Conservation (phyloP, 2,888 invertebrate species). For the Troides oblongomaculatus region DNA sequence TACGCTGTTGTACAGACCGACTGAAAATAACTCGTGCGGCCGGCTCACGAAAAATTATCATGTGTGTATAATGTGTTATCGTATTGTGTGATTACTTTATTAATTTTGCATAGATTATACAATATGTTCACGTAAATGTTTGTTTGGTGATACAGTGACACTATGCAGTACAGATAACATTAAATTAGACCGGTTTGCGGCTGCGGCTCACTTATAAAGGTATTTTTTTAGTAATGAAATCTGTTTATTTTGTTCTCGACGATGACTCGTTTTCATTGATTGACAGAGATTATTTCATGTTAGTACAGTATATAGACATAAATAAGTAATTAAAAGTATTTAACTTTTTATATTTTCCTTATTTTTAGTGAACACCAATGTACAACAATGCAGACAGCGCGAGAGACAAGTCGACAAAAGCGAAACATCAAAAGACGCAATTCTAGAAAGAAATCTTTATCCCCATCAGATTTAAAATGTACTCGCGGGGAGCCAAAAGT, state of each 20-base stretch:
- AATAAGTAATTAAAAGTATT: background rate
- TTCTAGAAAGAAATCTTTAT: slow-evolving; percentile 75
- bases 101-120: slow-evolving; percentile 38
- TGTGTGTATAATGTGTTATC: slow-evolving; percentile 31
- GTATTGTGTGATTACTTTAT: slow-evolving; percentile 32
- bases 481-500: slow-evolving; percentile 56
- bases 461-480: slow-evolving; percentile 72
- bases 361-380: slow-evolving; percentile 66
- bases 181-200: slow-evolving; percentile 61
- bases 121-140: slow-evolving; percentile 50
- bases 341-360: slow-evolving; percentile 30
- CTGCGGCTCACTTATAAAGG: slow-evolving; percentile 49
- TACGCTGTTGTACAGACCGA: slow-evolving; percentile 4
- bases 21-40: slow-evolving; percentile 25
- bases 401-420: slow-evolving; percentile 72
- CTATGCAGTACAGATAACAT: slow-evolving; percentile 59
- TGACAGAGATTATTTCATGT: background rate
- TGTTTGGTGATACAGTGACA: slow-evolving; percentile 63
- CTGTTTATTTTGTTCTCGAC: background rate
- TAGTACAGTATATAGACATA: background rate
- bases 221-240: slow-evolving; percentile 41
- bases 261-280: background rate
- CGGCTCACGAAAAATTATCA: slow-evolving; percentile 15
- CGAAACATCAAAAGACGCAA: slow-evolving; percentile 72
- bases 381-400: slow-evolving; percentile 69